Percentiles rank a stretch among this genome's conserved stretches.
Evolutionary conservation across 1,140 invertebrate genomes (phyloP).

Genomic region (Saccostrea cuccullata): DNA sequence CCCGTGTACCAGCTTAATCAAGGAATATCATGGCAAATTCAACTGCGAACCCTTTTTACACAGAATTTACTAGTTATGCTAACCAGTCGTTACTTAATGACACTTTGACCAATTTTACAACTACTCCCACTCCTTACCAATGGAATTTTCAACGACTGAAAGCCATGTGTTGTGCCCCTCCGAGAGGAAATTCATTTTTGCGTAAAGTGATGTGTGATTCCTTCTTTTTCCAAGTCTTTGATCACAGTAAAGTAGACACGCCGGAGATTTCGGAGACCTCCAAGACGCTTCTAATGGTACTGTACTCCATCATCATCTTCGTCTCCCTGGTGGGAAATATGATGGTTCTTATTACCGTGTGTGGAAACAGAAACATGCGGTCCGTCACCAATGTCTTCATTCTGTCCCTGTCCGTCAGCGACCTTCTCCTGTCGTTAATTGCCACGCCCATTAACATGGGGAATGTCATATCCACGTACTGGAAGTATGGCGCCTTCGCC

Average conservation of each 20-base stretch:
- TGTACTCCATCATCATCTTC: conserved; percentile 62
- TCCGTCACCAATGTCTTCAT: conserved; percentile 71
- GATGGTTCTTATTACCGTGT: conserved; percentile 65
- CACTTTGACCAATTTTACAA: not conserved
- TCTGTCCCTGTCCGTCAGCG: conserved; percentile 65
- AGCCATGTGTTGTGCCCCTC: conserved; percentile 7
- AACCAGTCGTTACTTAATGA: conserved; percentile 5
- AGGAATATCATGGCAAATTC: not conserved
- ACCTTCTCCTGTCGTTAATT: conserved; percentile 63
- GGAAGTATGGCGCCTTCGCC: conserved; percentile 65
- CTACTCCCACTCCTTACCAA: not conserved
- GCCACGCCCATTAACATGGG: conserved; percentile 65
- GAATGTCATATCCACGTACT: conserved; percentile 57
- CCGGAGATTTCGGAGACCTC: not conserved
- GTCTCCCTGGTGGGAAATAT: conserved; percentile 65
- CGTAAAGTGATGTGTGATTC: conserved; percentile 16
- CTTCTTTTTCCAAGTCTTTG: not conserved
- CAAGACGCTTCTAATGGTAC: conserved; percentile 46
- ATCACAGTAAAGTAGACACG: not conserved
- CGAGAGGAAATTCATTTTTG: not conserved
- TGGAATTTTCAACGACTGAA: not conserved
- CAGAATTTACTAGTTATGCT: not conserved
- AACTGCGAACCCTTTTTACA: not conserved
- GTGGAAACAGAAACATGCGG: conserved; percentile 64
- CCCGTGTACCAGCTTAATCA: not conserved